Percentiles rank a stretch among this genome's conserved stretches.
phyloP scores from a whole-genome alignment of 2,888 invertebrate genomes.

The Rhorus exstirpatorius region DNA sequence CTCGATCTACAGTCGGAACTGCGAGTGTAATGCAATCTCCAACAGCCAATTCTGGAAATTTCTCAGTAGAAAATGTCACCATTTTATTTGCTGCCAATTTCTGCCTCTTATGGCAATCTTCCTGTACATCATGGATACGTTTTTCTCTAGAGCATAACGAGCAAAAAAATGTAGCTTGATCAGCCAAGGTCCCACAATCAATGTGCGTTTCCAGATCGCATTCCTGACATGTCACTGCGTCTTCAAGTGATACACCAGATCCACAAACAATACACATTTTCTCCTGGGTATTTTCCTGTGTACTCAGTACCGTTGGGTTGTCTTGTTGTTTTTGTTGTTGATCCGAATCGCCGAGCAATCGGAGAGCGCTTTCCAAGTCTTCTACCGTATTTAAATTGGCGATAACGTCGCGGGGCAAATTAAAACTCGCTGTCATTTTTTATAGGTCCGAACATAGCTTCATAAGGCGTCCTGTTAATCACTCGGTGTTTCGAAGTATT shows the following conservation, averaged over 20 bases:
- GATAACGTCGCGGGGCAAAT: background rate
- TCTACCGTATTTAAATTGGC: slow-evolving; percentile 8
- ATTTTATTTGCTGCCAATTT: slow-evolving; percentile 48
- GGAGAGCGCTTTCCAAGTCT: slow-evolving; percentile 22
- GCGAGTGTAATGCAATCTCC: slow-evolving; percentile 40
- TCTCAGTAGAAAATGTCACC: slow-evolving; percentile 27
- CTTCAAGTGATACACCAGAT: too few species aligned
- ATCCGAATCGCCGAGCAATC: background rate
- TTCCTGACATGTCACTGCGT: too few species aligned
- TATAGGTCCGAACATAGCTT: slow-evolving; percentile 75
- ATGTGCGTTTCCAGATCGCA: too few species aligned
- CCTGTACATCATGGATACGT: slow-evolving; percentile 23
- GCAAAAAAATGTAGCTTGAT: background rate
- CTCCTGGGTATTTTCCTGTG: too few species aligned
- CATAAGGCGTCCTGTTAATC: slow-evolving; percentile 75
- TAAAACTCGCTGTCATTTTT: slow-evolving; percentile 29
- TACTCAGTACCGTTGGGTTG: too few species aligned
- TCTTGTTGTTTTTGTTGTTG: background rate
- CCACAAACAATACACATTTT: too few species aligned
- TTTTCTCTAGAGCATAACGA: slow-evolving; percentile 33
- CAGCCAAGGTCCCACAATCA: background rate
- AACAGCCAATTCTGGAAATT: slow-evolving; percentile 31
- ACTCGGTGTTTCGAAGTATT: slow-evolving; percentile 70
- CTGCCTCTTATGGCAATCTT: slow-evolving; percentile 50
- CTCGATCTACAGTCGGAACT: slow-evolving; percentile 54